These are phyloP conservation scores for Aphelocoma coerulescens DNA, from an alignment of 2,113 vertebrate genomes.

Conservation along the genomic window DNA sequence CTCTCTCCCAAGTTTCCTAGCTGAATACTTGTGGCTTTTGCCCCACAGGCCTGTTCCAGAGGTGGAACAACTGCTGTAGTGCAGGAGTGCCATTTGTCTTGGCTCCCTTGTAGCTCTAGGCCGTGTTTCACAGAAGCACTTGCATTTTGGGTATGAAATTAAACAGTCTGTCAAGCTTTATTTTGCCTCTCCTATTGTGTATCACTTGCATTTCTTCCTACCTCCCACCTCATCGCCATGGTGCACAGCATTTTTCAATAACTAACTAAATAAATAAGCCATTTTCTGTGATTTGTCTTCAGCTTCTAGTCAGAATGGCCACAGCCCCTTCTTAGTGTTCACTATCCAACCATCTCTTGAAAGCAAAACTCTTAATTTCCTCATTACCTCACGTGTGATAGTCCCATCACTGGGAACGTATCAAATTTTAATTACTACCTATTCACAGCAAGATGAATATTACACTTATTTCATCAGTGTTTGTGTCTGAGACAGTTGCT, in stretches of 20 bases:
- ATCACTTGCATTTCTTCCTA: background rate
- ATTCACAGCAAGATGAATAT: background rate
- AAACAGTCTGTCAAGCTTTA: background rate
- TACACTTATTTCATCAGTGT: background rate
- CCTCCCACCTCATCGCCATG: background rate
- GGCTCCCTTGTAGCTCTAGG: background rate
- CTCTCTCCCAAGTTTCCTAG: background rate
- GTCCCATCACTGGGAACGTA: background rate
- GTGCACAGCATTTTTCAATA: background rate
- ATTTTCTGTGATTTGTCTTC: background rate
- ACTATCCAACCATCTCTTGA: background rate
- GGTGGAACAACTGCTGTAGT: background rate
- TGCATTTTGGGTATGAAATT: background rate
- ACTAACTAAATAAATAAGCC: background rate
- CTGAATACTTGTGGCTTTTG: background rate
- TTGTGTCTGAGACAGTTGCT: background rate
- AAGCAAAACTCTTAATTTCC: background rate
- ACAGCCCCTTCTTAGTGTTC: background rate
- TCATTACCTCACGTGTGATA: background rate
- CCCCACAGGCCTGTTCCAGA: background rate
- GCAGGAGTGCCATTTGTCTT: background rate
- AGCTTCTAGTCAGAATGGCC: background rate
- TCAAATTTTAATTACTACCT: background rate
- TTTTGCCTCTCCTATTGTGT: background rate
- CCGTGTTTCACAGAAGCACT: background rate